Base-by-base conservation (phyloP, 2,797 vertebrate genomes). In the Hemitrygon akajei region DNA sequence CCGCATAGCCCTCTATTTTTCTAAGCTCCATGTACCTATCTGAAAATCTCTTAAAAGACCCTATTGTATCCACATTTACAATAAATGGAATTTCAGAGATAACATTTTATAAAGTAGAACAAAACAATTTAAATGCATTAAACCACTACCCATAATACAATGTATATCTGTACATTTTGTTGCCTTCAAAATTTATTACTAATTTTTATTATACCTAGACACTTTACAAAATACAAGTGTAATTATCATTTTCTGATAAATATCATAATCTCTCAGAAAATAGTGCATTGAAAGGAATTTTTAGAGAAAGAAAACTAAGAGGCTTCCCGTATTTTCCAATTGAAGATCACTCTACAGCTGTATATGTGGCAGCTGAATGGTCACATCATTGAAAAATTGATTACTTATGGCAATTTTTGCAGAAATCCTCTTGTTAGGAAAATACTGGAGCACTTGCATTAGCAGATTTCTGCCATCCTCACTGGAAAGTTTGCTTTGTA, bases 361-460 rank as follows among this genome's bases (percentile, higher is more conserved):
- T 93, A 93, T 47, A 76, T 93, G 91, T 47, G 69, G 91, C 20
- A 93, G 66, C 69, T 93, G 91, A 93, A 93, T 93, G 11, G 91
- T 93, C 79, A 93, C 47, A 40, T 94, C 79, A 18, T 40, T 81
- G 93, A 94, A 94, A 71, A 82, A 97, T 0, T 93, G 95, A 16
- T 97, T 97, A 63, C 25, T 94, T 5, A 97, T 96, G 69, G 97
- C 97, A 0, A 95, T 95, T 95, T 96, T 96, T 94, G 97, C 96
- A 0, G 97, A 97, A 94, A 97, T 95, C 56, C 96, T 95, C 94
- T 10, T 96, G 94, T 91, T 95, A 92, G 97, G 97, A 81, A 97
- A 95, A 0, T 96, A 97, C 86, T 95, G 95, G 93, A 97, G 95
- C 91, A 97, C 94, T 94, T 96, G 95, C 97, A 47, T 47, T 47